Conservation (phyloP, 2,113 vertebrate genomes). For the Aythya baeri region DNA sequence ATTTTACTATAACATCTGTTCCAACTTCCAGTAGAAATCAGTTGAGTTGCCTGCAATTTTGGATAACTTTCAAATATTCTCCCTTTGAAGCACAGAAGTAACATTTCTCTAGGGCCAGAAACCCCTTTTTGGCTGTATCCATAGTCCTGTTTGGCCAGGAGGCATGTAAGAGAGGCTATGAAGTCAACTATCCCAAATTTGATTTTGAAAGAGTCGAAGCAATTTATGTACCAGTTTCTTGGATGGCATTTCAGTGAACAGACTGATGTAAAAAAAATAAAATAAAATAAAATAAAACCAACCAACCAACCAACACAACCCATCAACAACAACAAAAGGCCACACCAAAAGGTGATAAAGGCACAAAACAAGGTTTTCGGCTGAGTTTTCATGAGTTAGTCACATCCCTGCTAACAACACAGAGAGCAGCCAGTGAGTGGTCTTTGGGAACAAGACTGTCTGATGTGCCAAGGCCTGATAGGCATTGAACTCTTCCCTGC, state of each 20-base stretch:
- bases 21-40: conserved; percentile 59
- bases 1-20: conserved; percentile 24
- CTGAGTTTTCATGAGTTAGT: not conserved
- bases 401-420: not conserved
- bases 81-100: conserved; percentile 46
- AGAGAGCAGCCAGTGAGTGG: not conserved
- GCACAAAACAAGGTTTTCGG: not conserved
- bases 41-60: conserved; percentile 33
- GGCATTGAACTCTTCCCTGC: not conserved
- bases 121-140: conserved; percentile 4
- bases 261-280: not conserved
- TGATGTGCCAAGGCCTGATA: not conserved
- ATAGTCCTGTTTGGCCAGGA: conserved; percentile 2
- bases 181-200: not conserved
- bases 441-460: not conserved
- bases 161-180: not conserved
- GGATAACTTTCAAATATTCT: conserved; percentile 46
- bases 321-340: not conserved
- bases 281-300: not conserved
- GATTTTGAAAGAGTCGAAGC: not conserved
- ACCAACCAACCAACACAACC: not conserved
- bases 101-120: conserved; percentile 33
- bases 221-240: not conserved
- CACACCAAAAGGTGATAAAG: not conserved
- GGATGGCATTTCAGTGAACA: not conserved